Base-by-base conservation (phyloP, 2,888 invertebrate species). In the Macropis europaea region DNA sequence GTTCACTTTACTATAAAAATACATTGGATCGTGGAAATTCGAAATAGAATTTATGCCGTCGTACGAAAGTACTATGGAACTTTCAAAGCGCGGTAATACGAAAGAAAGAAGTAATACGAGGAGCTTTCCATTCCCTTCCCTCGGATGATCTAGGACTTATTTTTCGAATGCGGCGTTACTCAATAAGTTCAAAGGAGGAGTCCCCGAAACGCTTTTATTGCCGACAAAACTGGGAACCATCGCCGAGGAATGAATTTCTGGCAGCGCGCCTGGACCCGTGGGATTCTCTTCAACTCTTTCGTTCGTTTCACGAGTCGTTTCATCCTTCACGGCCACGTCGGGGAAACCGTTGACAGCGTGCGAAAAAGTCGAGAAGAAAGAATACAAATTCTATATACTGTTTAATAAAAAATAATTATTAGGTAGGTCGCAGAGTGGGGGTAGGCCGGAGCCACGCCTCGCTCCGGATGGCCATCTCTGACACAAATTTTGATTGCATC, bases 151-250 rank as follows among this genome's bases (percentile, higher is more conserved):
- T 30, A 26, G 17, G 45, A 40, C 45, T 32, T 15, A 26, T 17
- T 52, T 47, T 61, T 47, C 52, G 17, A 59, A 22, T 15, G 42
- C 13, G 47, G 28, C 52, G 32, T 52, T 61, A 36, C 52, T 67
- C 66, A 3, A 47, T 67, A 67, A 60, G 66, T 47, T 61, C 52
- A 38, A 61, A 52, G 43, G 45, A 19, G 43, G 30, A 42, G 40
- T 26, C 30, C 38, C 28, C 34, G 48, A 48, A 57, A 57, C 52
- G 52, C 9, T 53, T 67, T 67, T 45, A 66, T 45, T 50, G 52
- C 48, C 45, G 43, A n/a, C 53, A 61, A 67, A 67, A 61, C 53
- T 67, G 47, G 53, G 28, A 61, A 67, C 47, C 50, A 47, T 67
- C 38, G 52, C 45, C 22, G 36, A 26, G 17, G 36, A 48, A 54